Evolutionary conservation across 2,888 invertebrate species (phyloP).

Genomic region (Eurois occulta): DNA sequence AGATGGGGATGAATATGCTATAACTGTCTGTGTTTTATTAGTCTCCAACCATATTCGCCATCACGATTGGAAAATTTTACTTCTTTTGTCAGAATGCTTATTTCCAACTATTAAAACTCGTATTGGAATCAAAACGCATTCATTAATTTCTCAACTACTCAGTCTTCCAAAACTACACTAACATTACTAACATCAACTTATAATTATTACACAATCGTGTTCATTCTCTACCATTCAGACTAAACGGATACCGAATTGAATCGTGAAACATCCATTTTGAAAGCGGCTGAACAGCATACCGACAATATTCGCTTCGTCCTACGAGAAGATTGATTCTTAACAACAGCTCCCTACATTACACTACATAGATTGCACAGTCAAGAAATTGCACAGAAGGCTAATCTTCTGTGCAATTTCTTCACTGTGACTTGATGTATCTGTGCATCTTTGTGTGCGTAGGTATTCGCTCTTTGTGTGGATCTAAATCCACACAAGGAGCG

Average conservation of each 20-base stretch:
- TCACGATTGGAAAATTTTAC: too few species aligned
- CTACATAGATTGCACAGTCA: not conserved
- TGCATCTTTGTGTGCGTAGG: too few species aligned
- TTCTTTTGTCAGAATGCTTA: not conserved
- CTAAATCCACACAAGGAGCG: too few species aligned
- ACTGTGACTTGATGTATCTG: too few species aligned
- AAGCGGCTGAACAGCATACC: not conserved
- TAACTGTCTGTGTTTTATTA: too few species aligned
- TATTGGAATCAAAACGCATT: not conserved
- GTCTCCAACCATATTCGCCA: not conserved
- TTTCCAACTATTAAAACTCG: not conserved
- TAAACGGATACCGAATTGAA: not conserved
- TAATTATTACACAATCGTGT: not conserved
- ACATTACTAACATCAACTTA: not conserved
- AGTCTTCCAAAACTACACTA: not conserved
- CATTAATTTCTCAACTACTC: not conserved
- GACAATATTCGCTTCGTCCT: not conserved
- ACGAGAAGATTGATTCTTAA: constrained; percentile 19
- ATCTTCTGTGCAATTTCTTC: too few species aligned
- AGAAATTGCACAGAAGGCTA: constrained; percentile 15
- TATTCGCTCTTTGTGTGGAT: too few species aligned
- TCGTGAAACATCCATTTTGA: not conserved
- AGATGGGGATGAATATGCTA: too few species aligned
- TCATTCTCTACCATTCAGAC: not conserved
- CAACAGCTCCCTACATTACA: constrained; percentile 9